Conservation (phyloP, 2,113 vertebrate species). For the human (Homo sapiens) region GRCh38 chr1:156479501-156480000, state of each 20-base stretch:
- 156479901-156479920: neutral
- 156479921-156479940: neutral
- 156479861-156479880: neutral
- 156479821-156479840: neutral
- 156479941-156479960: neutral
- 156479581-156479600: slow-evolving; percentile 96
- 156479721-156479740: slow-evolving; percentile 95
- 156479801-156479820: slow-evolving; percentile 73
- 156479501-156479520: too few species aligned
- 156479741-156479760: slow-evolving; percentile 96
- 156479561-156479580: neutral
- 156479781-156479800: slow-evolving; percentile 94
- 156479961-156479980: neutral
- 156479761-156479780: slow-evolving; percentile 97
- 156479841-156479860: neutral
- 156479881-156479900: neutral
- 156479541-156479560: neutral
- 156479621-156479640: slow-evolving; percentile 94
- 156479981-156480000: neutral
- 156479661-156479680: slow-evolving; percentile 94
- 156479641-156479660: slow-evolving; percentile 94
- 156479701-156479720: slow-evolving; percentile 91
- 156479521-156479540: neutral
- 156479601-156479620: slow-evolving; percentile 94
- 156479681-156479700: slow-evolving; percentile 95